Evolutionary conservation across 1,140 invertebrate species (phyloP).

Genomic region (Macrostomum lignano): DNA sequence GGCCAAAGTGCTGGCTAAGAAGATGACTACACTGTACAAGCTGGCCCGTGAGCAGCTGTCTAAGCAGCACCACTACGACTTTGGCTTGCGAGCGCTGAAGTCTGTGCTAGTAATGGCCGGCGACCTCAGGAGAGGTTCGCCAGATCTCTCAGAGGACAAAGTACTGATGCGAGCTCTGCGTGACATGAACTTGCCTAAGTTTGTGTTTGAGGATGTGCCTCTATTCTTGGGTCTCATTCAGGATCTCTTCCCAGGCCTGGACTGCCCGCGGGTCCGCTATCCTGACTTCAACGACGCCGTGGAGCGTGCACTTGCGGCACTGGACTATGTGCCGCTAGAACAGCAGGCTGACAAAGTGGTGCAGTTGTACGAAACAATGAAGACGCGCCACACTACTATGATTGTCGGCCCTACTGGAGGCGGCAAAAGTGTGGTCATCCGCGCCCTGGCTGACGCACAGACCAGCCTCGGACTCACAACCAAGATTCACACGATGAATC

Average conservation of each 20-base stretch:
- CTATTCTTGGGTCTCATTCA: conserved; percentile 54
- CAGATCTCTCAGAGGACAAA: conserved; percentile 45
- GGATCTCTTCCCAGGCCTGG: conserved; percentile 57
- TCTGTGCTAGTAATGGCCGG: conserved; percentile 62
- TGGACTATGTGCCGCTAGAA: conserved; percentile 37
- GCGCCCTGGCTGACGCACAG: conserved; percentile 41
- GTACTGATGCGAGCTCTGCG: conserved; percentile 56
- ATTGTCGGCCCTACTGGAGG: conserved; percentile 61
- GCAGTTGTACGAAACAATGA: conserved; percentile 68
- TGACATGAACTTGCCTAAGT: conserved; percentile 71
- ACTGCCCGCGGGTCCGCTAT: conserved; percentile 52
- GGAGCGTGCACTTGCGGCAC: conserved; percentile 35
- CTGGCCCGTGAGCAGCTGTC: conserved; percentile 53
- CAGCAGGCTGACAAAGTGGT: conserved; percentile 52
- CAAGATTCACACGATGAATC: conserved; percentile 39
- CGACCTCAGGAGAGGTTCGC: conserved; percentile 43
- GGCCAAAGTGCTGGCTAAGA: conserved; percentile 39
- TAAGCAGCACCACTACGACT: conserved; percentile 70
- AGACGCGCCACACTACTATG: conserved; percentile 64
- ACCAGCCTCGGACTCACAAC: conserved; percentile 17
- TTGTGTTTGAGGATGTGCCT: conserved; percentile 59
- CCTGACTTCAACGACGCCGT: conserved; percentile 52
- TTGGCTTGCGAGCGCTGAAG: conserved; percentile 57
- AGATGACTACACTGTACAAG: conserved; percentile 62
- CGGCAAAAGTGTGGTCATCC: conserved; percentile 55